These are phyloP conservation scores for Pachydiplax longipennis DNA, from an alignment of 2,888 invertebrate species.

Conservation along the genomic window DNA sequence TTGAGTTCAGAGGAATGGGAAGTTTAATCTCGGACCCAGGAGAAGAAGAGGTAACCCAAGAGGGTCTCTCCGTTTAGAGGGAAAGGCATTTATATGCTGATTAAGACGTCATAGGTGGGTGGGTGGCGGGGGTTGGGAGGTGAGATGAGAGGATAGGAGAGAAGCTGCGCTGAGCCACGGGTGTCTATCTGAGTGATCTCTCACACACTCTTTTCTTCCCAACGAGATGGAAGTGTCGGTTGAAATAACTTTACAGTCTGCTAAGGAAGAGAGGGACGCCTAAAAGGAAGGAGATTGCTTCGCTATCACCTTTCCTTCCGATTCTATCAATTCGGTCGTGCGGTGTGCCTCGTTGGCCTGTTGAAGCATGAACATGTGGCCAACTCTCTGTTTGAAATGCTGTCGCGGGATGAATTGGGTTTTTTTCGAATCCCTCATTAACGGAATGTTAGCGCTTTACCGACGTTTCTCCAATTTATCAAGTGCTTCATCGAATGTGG, in stretches of 20 bases:
- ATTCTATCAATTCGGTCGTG: conserved; percentile 22
- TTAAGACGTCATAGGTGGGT: conserved; percentile 28
- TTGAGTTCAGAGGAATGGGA: not conserved
- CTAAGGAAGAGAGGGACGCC: not conserved
- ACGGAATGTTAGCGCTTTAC: not conserved
- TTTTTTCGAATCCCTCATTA: not conserved
- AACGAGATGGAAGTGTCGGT: conserved; percentile 36
- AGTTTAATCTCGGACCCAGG: not conserved
- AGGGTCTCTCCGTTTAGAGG: conserved; percentile 17
- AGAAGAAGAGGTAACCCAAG: not conserved
- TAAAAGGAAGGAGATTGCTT: not conserved
- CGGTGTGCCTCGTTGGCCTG: not conserved
- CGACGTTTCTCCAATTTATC: too few relatives aligned
- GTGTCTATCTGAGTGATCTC: conserved; percentile 40
- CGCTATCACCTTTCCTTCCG: not conserved
- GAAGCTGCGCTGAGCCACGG: not conserved
- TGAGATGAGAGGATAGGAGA: not conserved
- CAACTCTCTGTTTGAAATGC: not conserved
- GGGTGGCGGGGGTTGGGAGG: not conserved
- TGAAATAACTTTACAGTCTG: conserved; percentile 45
- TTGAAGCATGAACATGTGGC: not conserved
- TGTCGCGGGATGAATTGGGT: not conserved
- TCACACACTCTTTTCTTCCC: not conserved
- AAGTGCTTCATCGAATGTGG: too few relatives aligned
- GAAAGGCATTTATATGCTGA: conserved; percentile 44